Base-by-base conservation (phyloP, 2,888 invertebrate species). In the Netelia inedita region DNA sequence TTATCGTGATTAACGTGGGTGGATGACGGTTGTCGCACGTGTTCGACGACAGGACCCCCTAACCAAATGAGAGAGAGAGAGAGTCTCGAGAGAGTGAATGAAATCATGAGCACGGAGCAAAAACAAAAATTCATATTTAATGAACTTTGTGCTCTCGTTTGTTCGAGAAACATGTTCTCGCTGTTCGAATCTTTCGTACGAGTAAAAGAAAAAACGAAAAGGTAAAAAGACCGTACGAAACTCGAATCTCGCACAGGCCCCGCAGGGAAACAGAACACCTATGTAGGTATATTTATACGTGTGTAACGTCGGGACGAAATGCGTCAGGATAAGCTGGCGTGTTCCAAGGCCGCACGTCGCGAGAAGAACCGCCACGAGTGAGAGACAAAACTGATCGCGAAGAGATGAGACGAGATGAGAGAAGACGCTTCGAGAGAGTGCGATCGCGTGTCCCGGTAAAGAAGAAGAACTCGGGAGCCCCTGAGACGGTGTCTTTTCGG, bases 361-460 rank as follows among this genome's bases (percentile, higher is more conserved):
- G 46, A 46, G 43, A 68, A 72, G 65, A 57, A 5, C 57, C 79
- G 57, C 35, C 63, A 8, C 16, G 10, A 68, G 68, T 28, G 72
- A 55, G 68, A 73, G 80, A 84, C 76, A 73, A 74, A 65, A 84
- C 50, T 1, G 28, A 69, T 28, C 50, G 74, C 78, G 78, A 74
- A 69, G 81, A 43, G 69, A 74, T 21, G 80, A 68, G 79, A 46
- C 14, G 46, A 35, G 46, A 46, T 14, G 46, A 46, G 46, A 19
- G 16, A 19, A 57, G 19, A 19, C 57, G 16, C 57, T n/a, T 23
- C 23, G 59, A 76, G 80, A 59, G n/a, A 19, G 65, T 28, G 55
- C 74, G 92, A 93, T 93, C 93, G 93, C 93, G 92, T 93, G 93
- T 92, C 91, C 88, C 86, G 68, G 65, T 19, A 57, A 19, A 61